A percentile compares a stretch with the other conserved stretches of the same genome.
These are phyloP conservation scores for Festucalex cinctus DNA, from an alignment of 2,113 vertebrate genomes.

Conservation along the genomic window DNA sequence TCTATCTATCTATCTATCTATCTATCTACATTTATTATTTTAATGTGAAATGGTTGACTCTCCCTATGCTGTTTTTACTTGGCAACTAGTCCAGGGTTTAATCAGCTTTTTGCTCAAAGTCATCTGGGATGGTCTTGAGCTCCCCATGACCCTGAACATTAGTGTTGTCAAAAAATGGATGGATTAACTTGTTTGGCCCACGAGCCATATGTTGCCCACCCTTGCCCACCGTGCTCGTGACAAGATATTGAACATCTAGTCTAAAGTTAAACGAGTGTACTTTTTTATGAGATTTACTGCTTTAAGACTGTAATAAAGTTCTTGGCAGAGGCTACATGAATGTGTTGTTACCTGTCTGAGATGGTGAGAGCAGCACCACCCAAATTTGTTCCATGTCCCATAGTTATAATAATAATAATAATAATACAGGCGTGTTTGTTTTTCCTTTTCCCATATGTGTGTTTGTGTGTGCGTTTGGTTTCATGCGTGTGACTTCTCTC, in stretches of 20 bases:
- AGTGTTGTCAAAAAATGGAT: too few species aligned
- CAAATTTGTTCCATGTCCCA: slow-evolving; percentile 1
- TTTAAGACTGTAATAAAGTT: not conserved
- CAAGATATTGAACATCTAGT: not conserved
- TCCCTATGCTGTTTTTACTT: too few species aligned
- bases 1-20: too few species aligned
- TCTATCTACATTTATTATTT: too few species aligned
- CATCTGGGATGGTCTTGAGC: too few species aligned
- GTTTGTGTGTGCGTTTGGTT: slow-evolving; percentile 13
- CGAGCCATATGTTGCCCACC: not conserved
- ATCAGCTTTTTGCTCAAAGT: too few species aligned
- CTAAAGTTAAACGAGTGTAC: not conserved
- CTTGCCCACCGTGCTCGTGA: not conserved
- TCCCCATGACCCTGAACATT: too few species aligned
- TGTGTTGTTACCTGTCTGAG: slow-evolving; percentile 3
- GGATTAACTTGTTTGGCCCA: not conserved
- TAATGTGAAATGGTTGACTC: too few species aligned
- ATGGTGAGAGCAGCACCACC: slow-evolving; percentile 1
- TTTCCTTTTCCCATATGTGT: slow-evolving; percentile 25
- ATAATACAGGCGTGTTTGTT: slow-evolving; percentile 21
- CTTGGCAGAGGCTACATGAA: not conserved
- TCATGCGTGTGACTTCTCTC: slow-evolving; percentile 19
- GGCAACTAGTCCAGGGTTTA: too few species aligned
- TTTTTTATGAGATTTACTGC: not conserved
- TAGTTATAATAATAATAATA: not conserved